Evolutionary conservation across 2,797 vertebrate species (phyloP).

Genomic region (Strix occidentalis): DNA sequence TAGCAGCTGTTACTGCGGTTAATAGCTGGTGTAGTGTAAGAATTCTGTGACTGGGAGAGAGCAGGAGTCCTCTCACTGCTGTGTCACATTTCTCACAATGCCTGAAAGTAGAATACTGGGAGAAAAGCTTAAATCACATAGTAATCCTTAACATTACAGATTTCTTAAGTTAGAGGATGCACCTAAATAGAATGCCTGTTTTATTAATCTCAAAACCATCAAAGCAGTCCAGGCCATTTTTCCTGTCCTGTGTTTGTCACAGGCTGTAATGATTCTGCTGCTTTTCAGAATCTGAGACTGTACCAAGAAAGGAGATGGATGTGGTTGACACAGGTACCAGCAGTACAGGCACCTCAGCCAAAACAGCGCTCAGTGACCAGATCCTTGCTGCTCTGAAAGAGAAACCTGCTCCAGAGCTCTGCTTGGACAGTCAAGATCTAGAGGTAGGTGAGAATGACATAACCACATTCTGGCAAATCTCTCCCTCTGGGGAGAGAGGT

Average conservation of each 20-base stretch:
- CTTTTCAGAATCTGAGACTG: constrained; percentile 40
- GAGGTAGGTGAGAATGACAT: constrained; percentile 80
- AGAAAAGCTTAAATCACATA: not conserved
- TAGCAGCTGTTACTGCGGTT: not conserved
- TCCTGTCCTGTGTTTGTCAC: not conserved
- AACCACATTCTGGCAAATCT: not conserved
- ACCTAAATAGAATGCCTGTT: not conserved
- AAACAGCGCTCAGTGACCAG: constrained; percentile 59
- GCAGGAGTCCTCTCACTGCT: not conserved
- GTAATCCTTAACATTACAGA: not conserved
- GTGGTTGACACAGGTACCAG: constrained; percentile 68
- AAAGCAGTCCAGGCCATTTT: not conserved
- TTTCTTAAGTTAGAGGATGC: not conserved
- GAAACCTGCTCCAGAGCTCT: constrained; percentile 88
- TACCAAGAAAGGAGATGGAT: constrained; percentile 63
- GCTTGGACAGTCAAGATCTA: constrained; percentile 87
- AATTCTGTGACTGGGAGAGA: not conserved
- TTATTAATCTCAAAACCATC: not conserved
- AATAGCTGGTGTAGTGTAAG: not conserved
- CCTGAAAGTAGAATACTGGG: not conserved
- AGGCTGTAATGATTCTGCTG: not conserved
- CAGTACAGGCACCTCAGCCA: not conserved
- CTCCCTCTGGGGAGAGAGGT: not conserved
- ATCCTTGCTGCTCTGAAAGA: constrained; percentile 81
- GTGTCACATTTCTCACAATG: not conserved